Conservation (phyloP, 2,797 vertebrate genomes). For the Uromys caudimaculatus region DNA sequence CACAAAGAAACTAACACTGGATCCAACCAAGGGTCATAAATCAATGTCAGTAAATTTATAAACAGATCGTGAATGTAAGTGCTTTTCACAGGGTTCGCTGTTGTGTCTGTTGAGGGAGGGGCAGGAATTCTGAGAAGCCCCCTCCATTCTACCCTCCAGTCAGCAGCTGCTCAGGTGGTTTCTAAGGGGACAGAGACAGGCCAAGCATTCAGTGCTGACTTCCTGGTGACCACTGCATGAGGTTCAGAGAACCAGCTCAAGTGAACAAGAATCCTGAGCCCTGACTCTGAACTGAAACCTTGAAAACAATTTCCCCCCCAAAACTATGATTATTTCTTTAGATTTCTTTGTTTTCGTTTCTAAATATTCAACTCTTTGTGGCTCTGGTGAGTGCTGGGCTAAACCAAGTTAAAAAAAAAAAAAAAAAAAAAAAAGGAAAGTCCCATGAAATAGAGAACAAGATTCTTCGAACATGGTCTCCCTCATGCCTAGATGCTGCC, state of each 20-base stretch:
- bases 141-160: conserved; percentile 66
- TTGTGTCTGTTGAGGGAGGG: conserved; percentile 79
- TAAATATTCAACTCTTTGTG: not conserved
- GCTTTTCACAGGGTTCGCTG: conserved; percentile 88
- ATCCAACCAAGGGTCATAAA: conserved; percentile 88
- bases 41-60: conserved; percentile 89
- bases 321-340: not conserved
- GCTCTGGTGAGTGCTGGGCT: not conserved
- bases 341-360: not conserved
- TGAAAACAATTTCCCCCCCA: not conserved
- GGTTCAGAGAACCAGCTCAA: not conserved
- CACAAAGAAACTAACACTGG: conserved; percentile 84
- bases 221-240: not conserved
- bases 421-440: not conserved
- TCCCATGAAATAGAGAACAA: not conserved
- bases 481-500: too few species aligned
- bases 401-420: too few species aligned
- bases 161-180: not conserved
- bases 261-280: not conserved
- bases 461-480: not conserved
- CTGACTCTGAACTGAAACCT: not conserved
- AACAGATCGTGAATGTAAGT: conserved; percentile 90
- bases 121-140: conserved; percentile 70
- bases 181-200: not conserved
- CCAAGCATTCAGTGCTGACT: not conserved